Evolutionary conservation across 2,888 invertebrate genomes (phyloP), one percentile per base, ranked within the genome.

Genomic region (Melangyna quadrimaculata): DNA sequence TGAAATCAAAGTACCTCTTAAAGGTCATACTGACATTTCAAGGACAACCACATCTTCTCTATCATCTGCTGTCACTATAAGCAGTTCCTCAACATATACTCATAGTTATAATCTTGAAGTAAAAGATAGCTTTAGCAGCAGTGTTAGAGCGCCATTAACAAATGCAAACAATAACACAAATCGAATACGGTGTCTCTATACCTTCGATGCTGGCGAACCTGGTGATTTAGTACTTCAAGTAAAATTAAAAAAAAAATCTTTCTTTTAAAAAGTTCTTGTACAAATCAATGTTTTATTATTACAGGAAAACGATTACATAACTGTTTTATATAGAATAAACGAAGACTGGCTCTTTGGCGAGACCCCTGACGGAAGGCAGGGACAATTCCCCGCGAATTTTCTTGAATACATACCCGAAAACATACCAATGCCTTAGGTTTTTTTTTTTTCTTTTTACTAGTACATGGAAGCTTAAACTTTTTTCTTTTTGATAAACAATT

Each of bases 301-400:
- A 0, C 87, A 94, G 94, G 94, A 94, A 90, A 94, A 94, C 78
- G 94, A 94, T 88, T 91, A 93, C 82, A 94, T 97, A 63, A 93
- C 92, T 65, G 94, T 97, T 73, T 92, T 95, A 51, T 94, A 94
- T 88, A 94, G 94, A 92, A 93, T 96, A 88, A 95, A 95, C 89
- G 94, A 95, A 67, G 95, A 96, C 88, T 97, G 97, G 97, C 94
- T 96, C 78, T 95, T 94, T 89, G 97, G 97, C 17, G 95, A 95
- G 90, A 94, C 94, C 87, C 43, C 45, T 65, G 93, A 94, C 79
- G 95, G 94, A 37, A 91, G 92, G 86, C 94, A 92, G 89, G 97
- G 97, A 87, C 96, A 96, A 90, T 97, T 97, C 92, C 97, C 97
- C 72, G 93, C 94, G 32, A 96, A 95, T 93, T 96, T 95, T 91